Base-by-base conservation (phyloP, 92 coral and sea anemone genomes). In the Bergia puertoricense region DNA sequence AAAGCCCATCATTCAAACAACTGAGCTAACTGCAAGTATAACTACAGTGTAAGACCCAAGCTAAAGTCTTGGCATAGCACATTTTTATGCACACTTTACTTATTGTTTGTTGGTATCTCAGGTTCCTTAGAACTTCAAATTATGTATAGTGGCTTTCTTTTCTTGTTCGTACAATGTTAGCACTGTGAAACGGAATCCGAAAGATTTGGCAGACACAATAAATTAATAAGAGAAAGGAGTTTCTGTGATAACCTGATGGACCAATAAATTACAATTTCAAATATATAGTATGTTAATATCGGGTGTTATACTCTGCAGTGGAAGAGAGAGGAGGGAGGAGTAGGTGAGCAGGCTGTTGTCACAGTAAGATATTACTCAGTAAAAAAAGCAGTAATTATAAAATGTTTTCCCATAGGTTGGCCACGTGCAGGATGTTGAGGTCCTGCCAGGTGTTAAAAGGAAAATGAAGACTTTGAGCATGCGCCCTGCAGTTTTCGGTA, bases 401-500 rank as follows among this genome's bases (percentile, higher is more conserved):
- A 0, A n/a, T 48, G 4, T 22, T 46, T 43, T 30, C 30, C 44
- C 74, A 41, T 54, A 95, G 98, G 91, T 95, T 79, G 98, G 98
- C 38, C 92, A 95, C 82, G 90, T 93, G 65, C 96, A 95, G 82
- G 92, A 91, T 5, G 81, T 95, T 0, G 98, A 95, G 81, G 76
- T 95, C 44, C 89, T 89, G 88, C 94, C 94, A 22, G 96, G 94
- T 13, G 93, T 93, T 20, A 93, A 79, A 72, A 86, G 94, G 39
- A 92, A 92, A 40, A 91, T 97, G 92, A 97, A 94, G 90, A 97
- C 99, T 30, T 85, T 97, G 85, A 97, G 99, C 91, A 77, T 95
- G 74, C 91, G 94, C 78, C 99, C 99, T 57, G 93, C 92, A 20
- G 91, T 97, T 73, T 97, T 97, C 86, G 99, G 99, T 97, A 93